A percentile compares a stretch with the other conserved stretches of the same genome.
Evolutionary conservation across 2,888 invertebrate genomes (phyloP).

Genomic region (Trichopria drosophilae): DNA sequence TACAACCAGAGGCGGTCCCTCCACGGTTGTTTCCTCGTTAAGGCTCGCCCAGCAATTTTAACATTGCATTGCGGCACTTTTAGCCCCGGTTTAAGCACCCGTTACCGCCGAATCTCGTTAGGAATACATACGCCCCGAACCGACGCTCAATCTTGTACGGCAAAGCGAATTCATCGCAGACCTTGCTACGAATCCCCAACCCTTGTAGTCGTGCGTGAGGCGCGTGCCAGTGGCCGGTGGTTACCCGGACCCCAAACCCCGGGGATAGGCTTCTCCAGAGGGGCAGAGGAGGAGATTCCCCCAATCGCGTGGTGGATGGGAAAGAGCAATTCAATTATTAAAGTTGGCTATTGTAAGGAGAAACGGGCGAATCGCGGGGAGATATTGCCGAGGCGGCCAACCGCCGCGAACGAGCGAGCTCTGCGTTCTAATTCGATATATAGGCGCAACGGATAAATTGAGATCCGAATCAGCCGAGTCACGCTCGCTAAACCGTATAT

Average conservation of each 20-base stretch:
- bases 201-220: constrained; percentile 27
- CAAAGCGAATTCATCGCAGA: constrained; percentile 2
- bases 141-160: constrained; percentile 19
- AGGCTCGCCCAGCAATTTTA: too few relatives aligned
- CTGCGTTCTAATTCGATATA: constrained; percentile 9
- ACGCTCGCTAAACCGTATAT: constrained; percentile 2
- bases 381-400: constrained; percentile 16
- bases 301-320: constrained; percentile 30
- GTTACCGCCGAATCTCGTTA: too few relatives aligned
- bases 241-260: constrained; percentile 9
- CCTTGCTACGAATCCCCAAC: constrained; percentile 6
- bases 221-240: constrained; percentile 37
- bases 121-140: too few relatives aligned
- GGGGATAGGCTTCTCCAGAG: too few relatives aligned
- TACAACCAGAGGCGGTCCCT: too few relatives aligned
- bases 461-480: constrained; percentile 16
- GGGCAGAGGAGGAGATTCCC: constrained; percentile 30
- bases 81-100: too few relatives aligned
- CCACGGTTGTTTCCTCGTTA: too few relatives aligned
- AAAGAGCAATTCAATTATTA: constrained; percentile 44
- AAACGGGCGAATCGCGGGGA: constrained; percentile 5
- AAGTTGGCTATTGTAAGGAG: constrained; percentile 31
- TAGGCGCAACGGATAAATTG: not conserved
- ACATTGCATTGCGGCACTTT: too few relatives aligned
- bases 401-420: constrained; percentile 4